These are phyloP conservation scores for Platycheirus albimanus DNA, from an alignment of 2,888 invertebrate genomes.

Conservation along the genomic window DNA sequence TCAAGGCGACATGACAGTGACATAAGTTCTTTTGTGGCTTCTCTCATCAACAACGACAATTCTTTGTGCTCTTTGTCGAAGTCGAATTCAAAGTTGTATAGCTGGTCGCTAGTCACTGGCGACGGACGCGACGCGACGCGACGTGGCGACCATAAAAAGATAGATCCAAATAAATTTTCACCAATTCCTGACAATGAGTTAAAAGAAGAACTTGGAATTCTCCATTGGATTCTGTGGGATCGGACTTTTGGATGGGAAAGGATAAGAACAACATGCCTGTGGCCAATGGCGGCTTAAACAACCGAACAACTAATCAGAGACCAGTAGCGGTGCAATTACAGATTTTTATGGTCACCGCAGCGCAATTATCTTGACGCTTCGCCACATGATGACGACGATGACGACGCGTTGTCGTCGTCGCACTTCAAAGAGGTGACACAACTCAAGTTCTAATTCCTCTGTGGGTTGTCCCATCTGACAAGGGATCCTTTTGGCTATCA, in stretches of 20 bases:
- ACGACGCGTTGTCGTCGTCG: slow-evolving; percentile 34
- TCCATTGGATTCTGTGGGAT: slow-evolving; percentile 43
- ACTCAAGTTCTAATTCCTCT: slow-evolving; percentile 66
- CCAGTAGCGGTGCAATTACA: slow-evolving; percentile 72
- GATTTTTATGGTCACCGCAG: slow-evolving; percentile 71
- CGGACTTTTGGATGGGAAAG: slow-evolving; percentile 15
- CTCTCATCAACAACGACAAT: slow-evolving; percentile 64
- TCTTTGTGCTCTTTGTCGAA: slow-evolving; percentile 15
- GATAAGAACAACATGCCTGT: slow-evolving; percentile 42
- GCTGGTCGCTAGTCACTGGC: background rate
- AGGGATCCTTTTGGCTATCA: slow-evolving; percentile 7
- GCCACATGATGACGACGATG: slow-evolving; percentile 16
- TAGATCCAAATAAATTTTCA: slow-evolving; percentile 74
- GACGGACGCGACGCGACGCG: no score
- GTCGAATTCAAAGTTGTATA: background rate
- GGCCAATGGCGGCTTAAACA: slow-evolving; percentile 25
- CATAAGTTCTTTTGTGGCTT: slow-evolving; percentile 74
- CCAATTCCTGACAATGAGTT: slow-evolving; percentile 58
- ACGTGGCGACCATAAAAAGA: slow-evolving; percentile 63
- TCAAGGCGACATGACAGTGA: slow-evolving; percentile 73
- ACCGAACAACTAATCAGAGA: slow-evolving; percentile 65
- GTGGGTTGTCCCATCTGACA: slow-evolving; percentile 45
- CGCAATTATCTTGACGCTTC: slow-evolving; percentile 70
- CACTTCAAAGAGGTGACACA: slow-evolving; percentile 70
- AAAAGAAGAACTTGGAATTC: slow-evolving; percentile 36